Base-by-base conservation (phyloP, 2,113 vertebrate genomes). In the Danio rerio region DNA sequence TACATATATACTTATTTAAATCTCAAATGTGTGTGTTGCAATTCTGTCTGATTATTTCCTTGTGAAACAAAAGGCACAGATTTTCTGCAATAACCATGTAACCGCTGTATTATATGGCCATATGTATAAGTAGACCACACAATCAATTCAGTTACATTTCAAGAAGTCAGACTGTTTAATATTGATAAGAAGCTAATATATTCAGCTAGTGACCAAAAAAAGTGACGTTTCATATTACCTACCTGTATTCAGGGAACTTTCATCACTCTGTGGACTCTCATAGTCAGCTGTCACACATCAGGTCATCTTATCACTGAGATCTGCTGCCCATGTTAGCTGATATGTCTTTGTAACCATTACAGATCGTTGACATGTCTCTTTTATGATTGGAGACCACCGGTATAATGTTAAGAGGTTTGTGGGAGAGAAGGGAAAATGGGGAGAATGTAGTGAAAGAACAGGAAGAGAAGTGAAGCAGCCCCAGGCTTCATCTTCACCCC, bases 401-500 rank as follows among this genome's bases (percentile, higher is more conserved):
- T 71, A 68, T 56, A 68, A 56, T 52, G 72, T 68, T 72, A 45
- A 84, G 83, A 43, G 61, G 70, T 47, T 63, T 18, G 43, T 4
- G 62, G 9, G 21, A 6, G 13, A 62, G n/a, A 69, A 50, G 4
- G 11, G 15, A 76, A 58, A 82, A 47, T 16, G 8, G 31, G 47
- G 68, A 63, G 76, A n/a, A 69, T 78, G 53, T 12, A 71, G 78
- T 83, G 74, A 83, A 85, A 70, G 77, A 43, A 80, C 81, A 72
- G 85, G 78, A 86, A 83, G 72, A 18, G 16, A 80, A 15, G 55
- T 49, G 47, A 61, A 53, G 70, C 15, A 58, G 58, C 85, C 66
- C 45, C 5, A 77, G 81, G 81, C 81, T 5, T 45, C 42, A 31
- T n/a, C 62, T 83, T 81, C 79, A 81, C 77, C 81, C 52, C 40